Evolutionary conservation across 2,113 vertebrate genomes (phyloP).

Genomic region (Hoplias malabaricus): DNA sequence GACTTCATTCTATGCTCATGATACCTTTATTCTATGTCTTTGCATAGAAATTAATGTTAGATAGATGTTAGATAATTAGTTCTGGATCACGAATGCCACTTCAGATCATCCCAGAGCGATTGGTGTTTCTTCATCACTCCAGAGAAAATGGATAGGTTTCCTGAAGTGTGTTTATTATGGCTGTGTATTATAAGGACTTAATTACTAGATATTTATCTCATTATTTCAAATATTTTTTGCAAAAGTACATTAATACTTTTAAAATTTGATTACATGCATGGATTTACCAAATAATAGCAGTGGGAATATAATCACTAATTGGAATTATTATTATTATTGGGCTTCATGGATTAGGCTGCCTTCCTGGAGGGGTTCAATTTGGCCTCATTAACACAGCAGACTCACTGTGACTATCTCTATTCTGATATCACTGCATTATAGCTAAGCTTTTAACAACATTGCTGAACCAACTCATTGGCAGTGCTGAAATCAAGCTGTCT

Average conservation of each 20-base stretch:
- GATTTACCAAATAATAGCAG: background rate
- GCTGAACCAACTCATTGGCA: background rate
- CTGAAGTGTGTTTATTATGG: too few species aligned
- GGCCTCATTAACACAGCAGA: background rate
- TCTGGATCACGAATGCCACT: too few species aligned
- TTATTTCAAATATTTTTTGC: background rate
- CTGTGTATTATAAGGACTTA: too few species aligned
- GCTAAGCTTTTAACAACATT: background rate
- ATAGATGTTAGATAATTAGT: too few species aligned
- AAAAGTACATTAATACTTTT: background rate
- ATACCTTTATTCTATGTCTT: too few species aligned
- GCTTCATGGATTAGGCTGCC: background rate
- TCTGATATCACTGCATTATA: background rate
- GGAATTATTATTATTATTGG: background rate
- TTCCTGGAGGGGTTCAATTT: background rate
- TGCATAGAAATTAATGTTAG: too few species aligned
- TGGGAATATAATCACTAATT: background rate
- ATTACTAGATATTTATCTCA: background rate
- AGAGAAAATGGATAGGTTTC: too few species aligned
- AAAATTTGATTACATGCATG: background rate
- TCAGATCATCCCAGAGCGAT: too few species aligned
- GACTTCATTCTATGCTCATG: too few species aligned
- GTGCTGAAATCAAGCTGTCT: background rate
- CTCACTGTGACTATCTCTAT: background rate
- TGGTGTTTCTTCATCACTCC: too few species aligned